phyloP scores from a whole-genome alignment of 1,140 invertebrate species.

The Zaprionus camerounensis region DNA sequence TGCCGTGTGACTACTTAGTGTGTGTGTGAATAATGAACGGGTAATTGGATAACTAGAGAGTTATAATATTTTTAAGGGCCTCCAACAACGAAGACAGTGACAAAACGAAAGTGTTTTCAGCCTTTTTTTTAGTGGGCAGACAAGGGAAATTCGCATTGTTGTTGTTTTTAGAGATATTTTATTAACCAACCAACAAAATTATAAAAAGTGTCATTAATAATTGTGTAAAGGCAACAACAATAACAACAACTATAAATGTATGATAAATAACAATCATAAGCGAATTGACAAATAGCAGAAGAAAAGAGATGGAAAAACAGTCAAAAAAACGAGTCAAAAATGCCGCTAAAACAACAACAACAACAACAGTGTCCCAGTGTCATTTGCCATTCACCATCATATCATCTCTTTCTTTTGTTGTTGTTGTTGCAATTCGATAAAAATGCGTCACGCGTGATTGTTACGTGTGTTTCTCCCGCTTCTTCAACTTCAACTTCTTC shows the following conservation, averaged over 20 bases:
- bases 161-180: conserved; percentile 47
- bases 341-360: conserved; percentile 26
- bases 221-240: conserved; percentile 39
- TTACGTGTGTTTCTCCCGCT: conserved; percentile 59
- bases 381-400: conserved; percentile 49
- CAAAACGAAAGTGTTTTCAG: conserved; percentile 61
- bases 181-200: conserved; percentile 61
- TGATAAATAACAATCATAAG: conserved; percentile 49
- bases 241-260: conserved; percentile 22
- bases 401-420: conserved; percentile 26
- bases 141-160: conserved; percentile 24
- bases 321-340: conserved; percentile 31
- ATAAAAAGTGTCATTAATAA: conserved; percentile 56
- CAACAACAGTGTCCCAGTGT: conserved; percentile 17
- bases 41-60: background rate
- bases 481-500: background rate
- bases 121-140: too few species aligned
- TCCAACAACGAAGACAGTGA: conserved; percentile 20
- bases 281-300: conserved; percentile 38
- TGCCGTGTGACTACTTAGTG: background rate
- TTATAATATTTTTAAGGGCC: conserved; percentile 10
- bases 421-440: conserved; percentile 58
- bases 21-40: conserved; percentile 10
- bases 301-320: conserved; percentile 44
- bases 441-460: conserved; percentile 74